These are phyloP conservation scores for Xanthia togata DNA, from an alignment of 2,888 invertebrate species.

Conservation along the genomic window DNA sequence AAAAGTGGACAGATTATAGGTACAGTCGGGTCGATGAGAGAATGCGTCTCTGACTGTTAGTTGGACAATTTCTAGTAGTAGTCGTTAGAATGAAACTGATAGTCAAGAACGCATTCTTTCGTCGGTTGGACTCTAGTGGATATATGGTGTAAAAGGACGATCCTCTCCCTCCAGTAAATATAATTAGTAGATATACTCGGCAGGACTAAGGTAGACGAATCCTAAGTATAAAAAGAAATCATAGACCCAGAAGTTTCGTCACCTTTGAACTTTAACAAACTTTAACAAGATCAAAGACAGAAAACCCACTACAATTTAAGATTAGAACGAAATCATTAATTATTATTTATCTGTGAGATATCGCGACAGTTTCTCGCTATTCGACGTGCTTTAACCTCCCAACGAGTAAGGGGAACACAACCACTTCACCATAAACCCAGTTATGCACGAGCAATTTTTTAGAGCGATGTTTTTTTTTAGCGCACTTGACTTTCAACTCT, in stretches of 20 bases:
- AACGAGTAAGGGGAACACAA: background rate
- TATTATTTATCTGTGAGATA: background rate
- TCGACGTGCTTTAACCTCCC: background rate
- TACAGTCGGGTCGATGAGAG: too few relatives aligned
- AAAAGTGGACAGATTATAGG: background rate
- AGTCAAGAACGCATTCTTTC: too few relatives aligned
- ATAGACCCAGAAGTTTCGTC: background rate
- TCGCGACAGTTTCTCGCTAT: constrained; percentile 10
- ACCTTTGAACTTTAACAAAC: background rate
- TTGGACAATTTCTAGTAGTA: too few relatives aligned
- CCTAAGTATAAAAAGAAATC: background rate
- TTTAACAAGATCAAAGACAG: background rate
- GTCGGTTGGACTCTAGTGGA: background rate
- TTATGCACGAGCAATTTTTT: background rate
- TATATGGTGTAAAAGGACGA: background rate
- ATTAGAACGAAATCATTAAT: background rate
- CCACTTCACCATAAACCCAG: constrained; percentile 19
- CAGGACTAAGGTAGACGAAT: background rate
- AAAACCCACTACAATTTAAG: constrained; percentile 20
- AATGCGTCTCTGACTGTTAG: too few relatives aligned
- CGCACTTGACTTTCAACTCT: background rate
- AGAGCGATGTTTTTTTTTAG: background rate
- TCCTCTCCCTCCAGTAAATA: background rate
- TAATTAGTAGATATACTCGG: background rate
- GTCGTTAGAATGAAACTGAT: too few relatives aligned